phyloP scores from a whole-genome alignment of 2,888 invertebrate species.

The Parapristionchus giblindavisi region DNA sequence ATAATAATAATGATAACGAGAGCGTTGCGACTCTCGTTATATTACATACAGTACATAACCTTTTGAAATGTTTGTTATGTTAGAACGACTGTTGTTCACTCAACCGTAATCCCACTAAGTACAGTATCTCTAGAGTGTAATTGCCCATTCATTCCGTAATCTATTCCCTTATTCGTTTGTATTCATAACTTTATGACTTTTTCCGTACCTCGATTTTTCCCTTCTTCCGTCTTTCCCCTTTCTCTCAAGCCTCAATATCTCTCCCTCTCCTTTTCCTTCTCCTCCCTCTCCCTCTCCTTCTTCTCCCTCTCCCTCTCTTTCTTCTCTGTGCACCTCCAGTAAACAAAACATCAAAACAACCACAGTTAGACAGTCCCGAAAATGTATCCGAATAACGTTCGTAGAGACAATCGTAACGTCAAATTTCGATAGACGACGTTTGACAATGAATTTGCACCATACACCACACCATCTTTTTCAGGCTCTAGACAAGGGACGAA shows the following conservation, averaged over 20 bases:
- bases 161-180: not conserved
- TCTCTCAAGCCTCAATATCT: not conserved
- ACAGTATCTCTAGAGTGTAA: not conserved
- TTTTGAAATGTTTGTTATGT: too few species aligned
- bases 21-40: too few species aligned
- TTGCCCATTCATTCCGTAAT: not conserved
- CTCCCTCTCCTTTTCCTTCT: not conserved
- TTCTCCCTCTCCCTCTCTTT: not conserved
- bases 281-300: not conserved
- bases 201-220: not conserved
- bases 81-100: too few species aligned
- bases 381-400: too few species aligned
- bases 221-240: not conserved
- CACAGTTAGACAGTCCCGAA: too few species aligned
- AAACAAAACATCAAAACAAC: not conserved
- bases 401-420: too few species aligned
- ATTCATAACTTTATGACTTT: too few species aligned
- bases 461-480: slow-evolving; percentile 37
- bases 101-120: not conserved
- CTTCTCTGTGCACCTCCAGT: not conserved
- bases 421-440: too few species aligned
- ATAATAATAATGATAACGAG: too few species aligned
- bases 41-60: too few species aligned
- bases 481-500: slow-evolving; percentile 44
- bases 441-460: not conserved